Conservation (phyloP, 2,797 vertebrate genomes). For the Acrossocheilus wenchowensis region DNA sequence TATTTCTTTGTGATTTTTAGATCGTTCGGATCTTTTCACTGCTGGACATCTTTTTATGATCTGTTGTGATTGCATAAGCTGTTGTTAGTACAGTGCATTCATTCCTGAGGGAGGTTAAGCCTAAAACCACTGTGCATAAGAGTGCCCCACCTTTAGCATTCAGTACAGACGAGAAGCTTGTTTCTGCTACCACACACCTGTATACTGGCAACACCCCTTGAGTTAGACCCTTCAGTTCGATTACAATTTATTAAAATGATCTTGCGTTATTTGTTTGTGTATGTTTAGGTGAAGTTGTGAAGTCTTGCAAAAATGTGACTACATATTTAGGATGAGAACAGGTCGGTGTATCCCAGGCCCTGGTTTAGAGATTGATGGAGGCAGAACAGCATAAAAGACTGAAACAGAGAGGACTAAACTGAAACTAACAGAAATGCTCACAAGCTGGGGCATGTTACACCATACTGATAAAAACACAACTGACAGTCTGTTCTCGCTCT, state of each 20-base stretch:
- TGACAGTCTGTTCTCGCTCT: conserved; percentile 51
- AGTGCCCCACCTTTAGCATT: conserved; percentile 48
- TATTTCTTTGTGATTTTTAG: background rate
- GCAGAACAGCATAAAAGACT: background rate
- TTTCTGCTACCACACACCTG: conserved; percentile 18
- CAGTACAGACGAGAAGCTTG: conserved; percentile 19
- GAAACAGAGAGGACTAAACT: conserved; percentile 55
- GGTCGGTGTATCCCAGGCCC: background rate
- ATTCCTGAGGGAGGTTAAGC: conserved; percentile 42
- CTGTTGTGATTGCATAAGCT: conserved; percentile 40
- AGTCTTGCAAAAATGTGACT: conserved; percentile 10
- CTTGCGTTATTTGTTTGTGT: background rate
- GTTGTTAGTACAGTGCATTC: conserved; percentile 24
- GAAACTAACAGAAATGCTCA: conserved; percentile 61
- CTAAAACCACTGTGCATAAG: conserved; percentile 38
- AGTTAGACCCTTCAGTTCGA: background rate
- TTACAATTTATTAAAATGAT: background rate
- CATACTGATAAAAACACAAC: conserved; percentile 64
- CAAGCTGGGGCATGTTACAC: conserved; percentile 72
- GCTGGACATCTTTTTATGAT: background rate
- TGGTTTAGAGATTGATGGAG: background rate
- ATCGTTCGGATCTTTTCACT: background rate
- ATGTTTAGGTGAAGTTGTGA: conserved; percentile 26
- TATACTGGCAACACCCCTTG: background rate
- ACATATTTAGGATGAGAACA: conserved; percentile 4